Conservation (phyloP, 2,797 vertebrate genomes). For the Melanotaenia nigrans region DNA sequence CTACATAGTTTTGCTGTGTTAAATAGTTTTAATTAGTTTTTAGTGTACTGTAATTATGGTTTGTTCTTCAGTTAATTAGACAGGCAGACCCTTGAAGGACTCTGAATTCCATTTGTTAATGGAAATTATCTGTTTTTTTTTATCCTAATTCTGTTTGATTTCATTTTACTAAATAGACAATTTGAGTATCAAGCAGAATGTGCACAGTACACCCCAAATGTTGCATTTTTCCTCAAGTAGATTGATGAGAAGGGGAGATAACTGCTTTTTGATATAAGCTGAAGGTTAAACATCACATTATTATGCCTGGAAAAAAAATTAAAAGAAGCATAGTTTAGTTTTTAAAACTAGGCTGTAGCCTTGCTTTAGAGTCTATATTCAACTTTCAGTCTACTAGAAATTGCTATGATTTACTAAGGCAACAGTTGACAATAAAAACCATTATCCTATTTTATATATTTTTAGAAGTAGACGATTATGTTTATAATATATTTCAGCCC, state of each 20-base stretch:
- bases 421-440: no score
- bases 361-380: not conserved
- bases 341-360: not conserved
- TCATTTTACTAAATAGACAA: not conserved
- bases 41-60: not conserved
- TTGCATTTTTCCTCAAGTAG: not conserved
- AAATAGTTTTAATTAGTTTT: not conserved
- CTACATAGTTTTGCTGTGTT: not conserved
- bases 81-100: not conserved
- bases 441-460: no score
- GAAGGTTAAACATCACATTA: not conserved
- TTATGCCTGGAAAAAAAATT: not conserved
- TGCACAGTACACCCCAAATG: not conserved
- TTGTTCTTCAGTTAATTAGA: not conserved
- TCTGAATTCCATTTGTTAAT: not conserved
- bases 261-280: not conserved
- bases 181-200: not conserved
- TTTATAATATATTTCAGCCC: no score
- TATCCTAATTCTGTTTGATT: not conserved
- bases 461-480: no score
- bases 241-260: not conserved
- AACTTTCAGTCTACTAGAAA: not conserved
- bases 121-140: not conserved
- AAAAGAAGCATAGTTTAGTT: not conserved
- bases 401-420: not conserved